phyloP scores from a whole-genome alignment of 2,797 vertebrate species.

The Melopsittacus undulatus region DNA sequence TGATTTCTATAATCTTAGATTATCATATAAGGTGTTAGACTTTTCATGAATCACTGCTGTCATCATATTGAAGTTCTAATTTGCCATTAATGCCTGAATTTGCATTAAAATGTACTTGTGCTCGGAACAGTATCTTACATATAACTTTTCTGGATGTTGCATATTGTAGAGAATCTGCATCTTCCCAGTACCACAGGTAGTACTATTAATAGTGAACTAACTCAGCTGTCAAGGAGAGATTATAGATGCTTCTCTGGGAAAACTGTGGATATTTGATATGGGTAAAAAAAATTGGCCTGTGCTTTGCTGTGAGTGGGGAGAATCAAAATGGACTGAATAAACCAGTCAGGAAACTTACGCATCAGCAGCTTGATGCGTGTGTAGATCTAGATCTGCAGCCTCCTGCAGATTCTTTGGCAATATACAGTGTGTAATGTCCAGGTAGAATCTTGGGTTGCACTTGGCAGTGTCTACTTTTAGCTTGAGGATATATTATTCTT shows the following conservation, averaged over 20 bases:
- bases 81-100: background rate
- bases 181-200: background rate
- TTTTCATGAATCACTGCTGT: background rate
- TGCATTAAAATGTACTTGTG: background rate
- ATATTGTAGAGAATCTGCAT: background rate
- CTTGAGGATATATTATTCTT: background rate
- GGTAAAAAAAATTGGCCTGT: background rate
- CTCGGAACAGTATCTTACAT: background rate
- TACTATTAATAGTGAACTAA: background rate
- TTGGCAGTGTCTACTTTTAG: background rate
- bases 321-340: background rate
- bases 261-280: background rate
- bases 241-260: background rate
- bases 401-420: background rate
- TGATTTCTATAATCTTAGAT: background rate
- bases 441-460: background rate
- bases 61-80: background rate
- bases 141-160: background rate
- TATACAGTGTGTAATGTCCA: accelerated
- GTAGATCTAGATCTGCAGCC: background rate
- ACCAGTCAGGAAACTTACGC: background rate
- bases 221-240: background rate
- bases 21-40: background rate
- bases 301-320: background rate
- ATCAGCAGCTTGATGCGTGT: background rate